Base-by-base conservation (phyloP, 2,888 invertebrate genomes). In the Netelia inedita region DNA sequence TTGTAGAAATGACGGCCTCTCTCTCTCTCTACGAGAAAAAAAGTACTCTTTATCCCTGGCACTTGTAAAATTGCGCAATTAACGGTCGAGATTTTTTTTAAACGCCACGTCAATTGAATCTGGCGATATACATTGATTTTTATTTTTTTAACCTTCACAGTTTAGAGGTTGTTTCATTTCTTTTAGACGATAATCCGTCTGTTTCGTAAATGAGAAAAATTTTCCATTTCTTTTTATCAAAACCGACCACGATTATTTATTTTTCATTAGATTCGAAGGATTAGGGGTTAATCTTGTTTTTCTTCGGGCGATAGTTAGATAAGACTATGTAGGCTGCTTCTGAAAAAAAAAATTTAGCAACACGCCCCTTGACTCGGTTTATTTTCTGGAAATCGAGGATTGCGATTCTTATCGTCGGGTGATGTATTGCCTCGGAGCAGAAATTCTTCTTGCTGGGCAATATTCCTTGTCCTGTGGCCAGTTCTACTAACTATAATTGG, bases 351-450 rank as follows among this genome's bases (percentile, higher is more conserved):
- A 5, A 28, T 28, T 57, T 46, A 50, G 6, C 14, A 53, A 53
- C 63, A n/a, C 57, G 19, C 63, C 55, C 11, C 55, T 73, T 46
- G 41, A 61, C 46, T 11, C 11, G 73, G 50, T 50, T 80, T 59
- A 73, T 68, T 80, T 35, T 73, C 73, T 68, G 50, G 19, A 68
- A 80, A 80, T 73, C 46, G 28, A 73, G 46, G 19, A 57, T 59
- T 35, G 9, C 53, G 68, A 80, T 80, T 14, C 35, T 80, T 73
- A 74, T 73, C 80, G 35, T 11, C 41, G 35, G 57, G 14, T 74
- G 73, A 80, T 73, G 72, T 80, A 80, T 73, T 65, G 59, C 73
- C n/a, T 28, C 59, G 35, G 65, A 2, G 11, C 66, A n/a, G 59
- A 16, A 61, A 59, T 80, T 59, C 46, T 72, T 53, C 23, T 43